Base-by-base conservation (phyloP, 2,113 vertebrate genomes). In the Chlorodrepanis virens region DNA sequence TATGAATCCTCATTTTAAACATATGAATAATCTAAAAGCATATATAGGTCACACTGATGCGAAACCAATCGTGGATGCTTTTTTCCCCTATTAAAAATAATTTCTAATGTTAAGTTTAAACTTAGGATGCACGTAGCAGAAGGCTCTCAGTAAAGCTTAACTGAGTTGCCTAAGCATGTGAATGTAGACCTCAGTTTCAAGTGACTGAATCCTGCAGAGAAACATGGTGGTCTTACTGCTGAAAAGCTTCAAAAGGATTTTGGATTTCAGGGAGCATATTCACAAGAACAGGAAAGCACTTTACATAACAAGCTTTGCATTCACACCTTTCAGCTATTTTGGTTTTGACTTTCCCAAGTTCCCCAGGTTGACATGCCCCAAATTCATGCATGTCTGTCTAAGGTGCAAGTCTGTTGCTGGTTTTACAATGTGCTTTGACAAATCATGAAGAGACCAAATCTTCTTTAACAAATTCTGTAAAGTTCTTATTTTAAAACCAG, bases 321-420 rank as follows among this genome's bases (percentile, higher is more conserved):
- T 96, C 68, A 71, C 92, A 92, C 75, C 68, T 95, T 90, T 96
- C 72, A 84, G 72, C 47, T 96, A 95, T 93, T 96, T 94, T 75
- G 5, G 91, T 84, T 94, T 94, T 82, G 81, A 83, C 47, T 92
- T 96, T 93, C 82, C 91, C 79, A 74, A 81, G 71, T 68, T 93
- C 28, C 42, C 31, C 90, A 86, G 90, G 91, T 63, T 91, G 82
- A 83, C 42, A 19, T 83, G 79, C 37, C 52, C 84, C 60, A 54
- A 45, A 91, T 93, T 88, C 68, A 33, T 50, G 44, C 14, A 31
- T 37, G 20, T 64, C 85, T 65, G 27, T 35, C 12, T 72, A 80
- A 86, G 21, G 42, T 90, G 71, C 33, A 83, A 93, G 54, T 74
- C 59, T 83, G 52, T 77, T 85, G 20, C 50, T 86, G 60, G 16